Evolutionary conservation across 2,888 invertebrate genomes (phyloP).

Genomic region (Chaetoderma sp.): DNA sequence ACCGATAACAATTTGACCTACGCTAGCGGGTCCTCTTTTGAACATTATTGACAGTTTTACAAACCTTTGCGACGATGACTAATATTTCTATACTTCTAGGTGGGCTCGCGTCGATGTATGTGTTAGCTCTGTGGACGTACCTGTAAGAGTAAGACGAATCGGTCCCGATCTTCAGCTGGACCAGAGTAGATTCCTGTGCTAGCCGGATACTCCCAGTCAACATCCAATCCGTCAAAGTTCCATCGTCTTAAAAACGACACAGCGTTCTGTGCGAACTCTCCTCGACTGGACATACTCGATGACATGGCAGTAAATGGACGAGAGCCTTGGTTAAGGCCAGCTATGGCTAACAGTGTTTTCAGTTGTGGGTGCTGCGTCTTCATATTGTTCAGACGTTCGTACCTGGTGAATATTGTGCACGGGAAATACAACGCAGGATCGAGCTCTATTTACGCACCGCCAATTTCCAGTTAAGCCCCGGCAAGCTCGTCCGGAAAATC

Average conservation of each 20-base stretch:
- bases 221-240: slow-evolving; percentile 87
- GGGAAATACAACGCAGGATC: too few relatives aligned
- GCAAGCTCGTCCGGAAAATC: too few relatives aligned
- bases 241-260: slow-evolving; percentile 49
- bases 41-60: too few relatives aligned
- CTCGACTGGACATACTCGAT: slow-evolving; percentile 38
- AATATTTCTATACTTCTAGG: too few relatives aligned
- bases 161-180: slow-evolving; percentile 54
- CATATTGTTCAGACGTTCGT: slow-evolving; percentile 80
- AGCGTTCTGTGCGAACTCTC: slow-evolving; percentile 48
- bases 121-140: too few relatives aligned
- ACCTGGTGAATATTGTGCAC: too few relatives aligned
- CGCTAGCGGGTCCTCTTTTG: too few relatives aligned
- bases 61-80: too few relatives aligned
- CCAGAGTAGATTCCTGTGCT: slow-evolving; percentile 60
- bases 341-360: slow-evolving; percentile 86
- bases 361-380: slow-evolving; percentile 77
- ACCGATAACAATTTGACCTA: too few relatives aligned
- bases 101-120: too few relatives aligned
- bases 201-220: slow-evolving; percentile 93
- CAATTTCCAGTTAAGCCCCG: too few relatives aligned
- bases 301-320: slow-evolving; percentile 70
- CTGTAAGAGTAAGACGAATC: slow-evolving; percentile 47
- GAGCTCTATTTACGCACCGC: too few relatives aligned
- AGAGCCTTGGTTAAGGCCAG: slow-evolving; percentile 95